Base-by-base conservation (phyloP, 2,113 vertebrate species). In the Phyllostomus hastatus region DNA sequence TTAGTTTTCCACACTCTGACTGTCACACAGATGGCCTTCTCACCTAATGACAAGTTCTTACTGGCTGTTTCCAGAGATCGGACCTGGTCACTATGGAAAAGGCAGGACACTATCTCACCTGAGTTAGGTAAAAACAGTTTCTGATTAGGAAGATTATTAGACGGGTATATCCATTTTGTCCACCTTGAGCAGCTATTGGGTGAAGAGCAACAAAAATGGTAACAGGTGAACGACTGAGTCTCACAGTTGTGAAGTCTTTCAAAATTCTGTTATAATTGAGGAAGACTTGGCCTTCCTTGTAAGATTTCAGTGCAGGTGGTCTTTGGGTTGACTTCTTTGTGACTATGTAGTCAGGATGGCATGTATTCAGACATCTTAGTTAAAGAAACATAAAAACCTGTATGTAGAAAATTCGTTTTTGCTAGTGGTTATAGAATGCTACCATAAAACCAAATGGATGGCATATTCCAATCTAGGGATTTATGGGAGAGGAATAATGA, bases 1-100 rank as follows among this genome's bases (percentile, higher is more conserved):
- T 98, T 99, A 96, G 92, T 98, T 19, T 99, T 98, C 98, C 99
- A 99, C 98, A 99, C 98, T 97, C 98, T 99, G 97, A 99, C 99
- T 26, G 98, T 99, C 97, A 99, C 99, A 41, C 99, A 99, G 98
- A 98, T 99, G 99, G 98, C 99, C 59, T 99, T 99, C 98, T 99
- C 99, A 81, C 99, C 99, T 3, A 97, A 99, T 43, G 98, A 99
- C 78, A 98, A 95, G 64, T 98, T 99, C 97, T 98, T 99, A 12
- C 98, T 99, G 85, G 99, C 99, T 0, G 99, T 99, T 98, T 99
- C 99, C 97, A 99, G 99, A 95, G 99, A 99, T 96, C 99, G 99
- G 96, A 99, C 99, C 87, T 99, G 99, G 99, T 99, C 99, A 10
- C 96, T 99, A 35, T 99, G 99, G 99, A 99, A 97, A 97, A 98